phyloP scores from a whole-genome alignment of 2,888 invertebrate species.

The Amphipoea lucens region DNA sequence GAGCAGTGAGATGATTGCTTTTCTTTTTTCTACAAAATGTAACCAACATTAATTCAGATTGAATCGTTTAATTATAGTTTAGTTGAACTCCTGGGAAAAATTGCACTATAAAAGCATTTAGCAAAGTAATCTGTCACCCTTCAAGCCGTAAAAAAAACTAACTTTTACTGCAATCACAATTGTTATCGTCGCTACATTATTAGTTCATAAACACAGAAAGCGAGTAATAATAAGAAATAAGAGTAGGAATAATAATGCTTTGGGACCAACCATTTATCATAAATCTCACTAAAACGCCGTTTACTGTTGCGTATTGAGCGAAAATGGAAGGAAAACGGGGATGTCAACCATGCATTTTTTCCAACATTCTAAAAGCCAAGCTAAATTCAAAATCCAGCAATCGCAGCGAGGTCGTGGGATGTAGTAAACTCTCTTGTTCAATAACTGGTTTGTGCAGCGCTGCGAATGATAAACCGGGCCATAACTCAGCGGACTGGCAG shows the following conservation, averaged over 20 bases:
- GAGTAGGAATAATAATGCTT: not conserved
- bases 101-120: not conserved
- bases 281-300: not conserved
- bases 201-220: not conserved
- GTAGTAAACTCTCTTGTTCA: slow-evolving; percentile 52
- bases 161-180: not conserved
- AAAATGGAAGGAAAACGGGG: not conserved
- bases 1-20: slow-evolving; percentile 6
- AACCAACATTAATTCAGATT: not conserved
- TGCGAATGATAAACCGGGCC: slow-evolving; percentile 57
- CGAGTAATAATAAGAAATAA: not conserved
- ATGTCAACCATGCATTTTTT: slow-evolving; percentile 10
- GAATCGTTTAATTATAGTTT: not conserved
- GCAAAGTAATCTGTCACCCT: not conserved
- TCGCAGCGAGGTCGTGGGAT: slow-evolving; percentile 26
- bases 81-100: not conserved
- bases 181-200: not conserved
- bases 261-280: not conserved
- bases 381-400: slow-evolving; percentile 26
- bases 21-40: slow-evolving; percentile 5
- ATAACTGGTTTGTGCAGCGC: slow-evolving; percentile 58
- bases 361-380: slow-evolving; percentile 2
- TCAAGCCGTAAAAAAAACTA: not conserved
- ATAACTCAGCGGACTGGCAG: slow-evolving; percentile 53
- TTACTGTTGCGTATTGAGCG: not conserved